phyloP scores from a whole-genome alignment of 2,797 vertebrate genomes.

The Sciurus carolinensis region DNA sequence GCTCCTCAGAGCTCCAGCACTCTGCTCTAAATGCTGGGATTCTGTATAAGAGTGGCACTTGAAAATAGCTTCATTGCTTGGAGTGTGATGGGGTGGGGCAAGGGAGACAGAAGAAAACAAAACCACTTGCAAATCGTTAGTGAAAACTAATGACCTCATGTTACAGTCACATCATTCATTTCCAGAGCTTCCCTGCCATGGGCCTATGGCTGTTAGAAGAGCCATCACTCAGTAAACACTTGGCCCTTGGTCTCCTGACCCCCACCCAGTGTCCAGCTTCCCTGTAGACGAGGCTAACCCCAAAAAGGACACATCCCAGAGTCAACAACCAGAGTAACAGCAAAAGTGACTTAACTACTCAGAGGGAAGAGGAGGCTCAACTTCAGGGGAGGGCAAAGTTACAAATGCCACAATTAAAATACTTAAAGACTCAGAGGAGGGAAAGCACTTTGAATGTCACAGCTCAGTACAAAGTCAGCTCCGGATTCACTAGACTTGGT shows the following conservation, averaged over 20 bases:
- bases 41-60: not conserved
- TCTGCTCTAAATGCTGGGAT: not conserved
- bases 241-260: rapidly evolving
- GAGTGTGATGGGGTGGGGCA: not conserved
- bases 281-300: not conserved
- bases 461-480: not conserved
- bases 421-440: not conserved
- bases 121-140: not conserved
- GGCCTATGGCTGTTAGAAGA: not conserved
- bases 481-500: too few relatives aligned
- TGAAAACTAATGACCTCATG: not conserved
- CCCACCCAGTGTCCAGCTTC: not conserved
- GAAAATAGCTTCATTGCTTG: not conserved
- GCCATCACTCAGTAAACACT: not conserved
- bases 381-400: too few relatives aligned
- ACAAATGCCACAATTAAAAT: not conserved
- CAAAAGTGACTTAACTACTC: not conserved
- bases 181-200: not conserved
- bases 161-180: not conserved
- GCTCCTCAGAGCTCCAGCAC: not conserved
- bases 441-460: not conserved
- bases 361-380: not conserved
- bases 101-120: not conserved
- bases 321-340: not conserved
- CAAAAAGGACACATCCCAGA: not conserved